Base-by-base conservation (phyloP, 92 coral and sea anemone species). In the Porites evermanni region DNA sequence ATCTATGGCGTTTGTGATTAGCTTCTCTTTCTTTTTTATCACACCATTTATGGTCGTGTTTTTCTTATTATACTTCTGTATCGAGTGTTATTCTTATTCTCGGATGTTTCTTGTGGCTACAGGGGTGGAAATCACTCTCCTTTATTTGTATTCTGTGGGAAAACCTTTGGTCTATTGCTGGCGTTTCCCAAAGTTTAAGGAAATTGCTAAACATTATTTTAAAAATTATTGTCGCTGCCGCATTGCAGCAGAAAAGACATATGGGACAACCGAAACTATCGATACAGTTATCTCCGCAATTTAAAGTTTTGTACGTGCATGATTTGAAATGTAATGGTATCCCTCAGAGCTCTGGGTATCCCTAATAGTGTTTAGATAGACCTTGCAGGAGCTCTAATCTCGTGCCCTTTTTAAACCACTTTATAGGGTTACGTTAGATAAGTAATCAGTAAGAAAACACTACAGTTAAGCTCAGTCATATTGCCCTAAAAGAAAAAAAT, bases 171-270 rank as follows among this genome's bases (percentile, higher is more conserved):
- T 78, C n/a, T 38, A 11, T 3, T 78, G 70, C 14, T 64, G 82
- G 82, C 71, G 82, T 32, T 70, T 78, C 9, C 71, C 70, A 11
- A 78, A 60, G 72, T 64, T 61, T 71, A 29, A 29, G 11, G 53
- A 61, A 47, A 54, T 50, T 11, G 32, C 38, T 44, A 78, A 64
- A 64, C 58, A 7, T 18, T 78, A 18, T 20, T 17, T 78, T 47
- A 38, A 64, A 64, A 38, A 44, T 12, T 20, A 14, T 78, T 64
- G 14, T 32, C 72, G 47, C 19, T 18, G 72, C 64, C 44, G 60
- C 68, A 78, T 71, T 7, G 44, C 26, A 32, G 63, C n/a, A 14
- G 18, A 44, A 52, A 61, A 56, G 16, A 56, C 12, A 56, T 56
- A 56, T 56, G 12, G 61, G 61, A 56, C 0, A 56, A 56, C 13